Evolutionary conservation across 2,797 vertebrate genomes (phyloP), one percentile per base, ranked within the genome.

Genomic region (Hapalemur alaotrensis): DNA sequence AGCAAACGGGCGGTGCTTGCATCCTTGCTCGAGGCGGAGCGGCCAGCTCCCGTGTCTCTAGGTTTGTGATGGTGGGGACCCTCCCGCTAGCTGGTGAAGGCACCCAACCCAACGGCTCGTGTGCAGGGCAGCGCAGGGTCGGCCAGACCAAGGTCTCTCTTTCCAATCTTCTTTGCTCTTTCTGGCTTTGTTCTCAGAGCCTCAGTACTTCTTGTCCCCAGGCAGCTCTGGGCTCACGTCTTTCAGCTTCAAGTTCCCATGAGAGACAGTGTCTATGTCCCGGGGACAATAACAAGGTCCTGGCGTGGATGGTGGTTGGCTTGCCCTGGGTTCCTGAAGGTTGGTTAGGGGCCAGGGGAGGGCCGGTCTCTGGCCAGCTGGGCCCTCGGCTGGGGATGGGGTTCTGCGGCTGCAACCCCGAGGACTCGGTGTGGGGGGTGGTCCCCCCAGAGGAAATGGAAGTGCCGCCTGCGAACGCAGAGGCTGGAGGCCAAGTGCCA

Each of bases 101-200:
- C 48, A 25, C n/a, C 54, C 41, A 6, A 6, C 2, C 28, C 41
- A 13, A n/a, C 14, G 28, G 28, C 23, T 2, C 0, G 0, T 0
- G 28, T 0, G 1, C 46, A 0, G 12, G 8, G 54, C 50, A 46
- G 30, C 25, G 0, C 35, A 10, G 67, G 43, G 4, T 1, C 1
- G 25, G 57, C 82, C 1, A 2, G 32, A 1, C 28, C 32, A 1
- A n/a, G 15, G 1, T 1, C 57, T 28, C 10, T 23, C 57, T 25
- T 43, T 30, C 59, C 8, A 23, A 8, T 2, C 67, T 20, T 28
- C 25, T 30, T 35, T 1, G 22, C 7, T 83, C 25, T 35, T 1
- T 5, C 20, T 1, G 32, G 7, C 82, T 59, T 32, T 50, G 1
- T 13, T 46, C 32, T 18, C 79, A 38, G 7, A 32, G n/a, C 13